phyloP scores from a whole-genome alignment of 2,888 invertebrate species.

The Seira musarum region DNA sequence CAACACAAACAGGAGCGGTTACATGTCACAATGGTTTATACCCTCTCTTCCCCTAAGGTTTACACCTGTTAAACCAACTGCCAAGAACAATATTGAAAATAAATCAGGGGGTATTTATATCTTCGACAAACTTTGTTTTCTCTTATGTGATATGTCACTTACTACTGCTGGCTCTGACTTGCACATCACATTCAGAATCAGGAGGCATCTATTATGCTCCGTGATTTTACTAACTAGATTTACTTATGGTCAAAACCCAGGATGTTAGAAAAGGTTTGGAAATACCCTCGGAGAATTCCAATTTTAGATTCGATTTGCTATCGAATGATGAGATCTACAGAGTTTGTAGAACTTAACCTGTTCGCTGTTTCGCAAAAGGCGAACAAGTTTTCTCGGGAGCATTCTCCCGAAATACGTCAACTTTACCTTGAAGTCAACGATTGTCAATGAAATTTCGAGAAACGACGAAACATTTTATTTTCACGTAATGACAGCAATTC shows the following conservation, averaged over 20 bases:
- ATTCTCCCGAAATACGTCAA: conserved; percentile 8
- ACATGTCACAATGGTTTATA: background rate
- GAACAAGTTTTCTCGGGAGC: conserved; percentile 1
- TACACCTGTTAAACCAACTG: conserved; percentile 28
- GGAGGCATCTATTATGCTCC: background rate
- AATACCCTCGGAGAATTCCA: background rate
- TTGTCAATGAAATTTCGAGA: background rate
- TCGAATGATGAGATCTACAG: too few species aligned
- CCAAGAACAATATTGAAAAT: too few species aligned
- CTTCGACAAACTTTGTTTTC: too few species aligned
- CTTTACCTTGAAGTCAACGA: conserved; percentile 5
- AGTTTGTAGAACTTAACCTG: background rate
- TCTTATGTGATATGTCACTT: too few species aligned
- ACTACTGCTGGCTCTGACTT: too few species aligned
- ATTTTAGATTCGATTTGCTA: background rate
- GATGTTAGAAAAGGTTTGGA: background rate
- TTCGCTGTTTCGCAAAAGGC: background rate
- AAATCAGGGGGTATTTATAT: too few species aligned
- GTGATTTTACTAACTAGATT: too few species aligned
- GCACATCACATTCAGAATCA: too few species aligned
- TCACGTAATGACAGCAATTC: conserved; percentile 16
- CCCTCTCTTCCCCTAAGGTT: conserved; percentile 10
- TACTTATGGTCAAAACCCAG: background rate
- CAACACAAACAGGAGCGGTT: too few species aligned
- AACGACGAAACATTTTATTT: conserved; percentile 11